phyloP scores from a whole-genome alignment of 2,888 invertebrate genomes.

The Escarpia spicata region DNA sequence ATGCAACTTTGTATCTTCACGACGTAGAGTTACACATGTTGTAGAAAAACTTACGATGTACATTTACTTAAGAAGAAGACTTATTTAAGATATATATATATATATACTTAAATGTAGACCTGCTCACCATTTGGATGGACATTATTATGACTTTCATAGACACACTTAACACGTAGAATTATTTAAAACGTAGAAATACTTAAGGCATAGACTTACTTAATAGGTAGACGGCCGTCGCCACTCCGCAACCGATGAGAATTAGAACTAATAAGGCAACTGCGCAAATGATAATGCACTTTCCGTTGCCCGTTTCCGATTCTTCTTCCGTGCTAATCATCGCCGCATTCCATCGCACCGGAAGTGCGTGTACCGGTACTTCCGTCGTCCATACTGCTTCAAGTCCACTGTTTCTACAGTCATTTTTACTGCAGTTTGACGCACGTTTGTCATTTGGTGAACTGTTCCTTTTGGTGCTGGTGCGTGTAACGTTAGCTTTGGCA shows the following conservation, averaged over 20 bases:
- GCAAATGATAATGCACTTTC: not conserved
- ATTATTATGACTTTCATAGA: too few species aligned
- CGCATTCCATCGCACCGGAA: constrained; percentile 10
- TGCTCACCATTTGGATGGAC: too few species aligned
- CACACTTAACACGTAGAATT: not conserved
- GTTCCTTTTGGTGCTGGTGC: not conserved
- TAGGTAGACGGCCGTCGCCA: not conserved
- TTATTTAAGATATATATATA: too few species aligned
- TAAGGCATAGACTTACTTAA: not conserved
- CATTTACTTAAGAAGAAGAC: too few species aligned
- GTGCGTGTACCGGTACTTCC: not conserved
- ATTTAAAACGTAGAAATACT: not conserved
- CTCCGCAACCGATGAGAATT: not conserved
- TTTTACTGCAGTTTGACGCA: not conserved
- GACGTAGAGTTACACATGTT: too few species aligned
- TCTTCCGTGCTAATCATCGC: not conserved
- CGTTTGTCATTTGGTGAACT: not conserved
- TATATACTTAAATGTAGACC: too few species aligned
- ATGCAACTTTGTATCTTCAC: too few species aligned
- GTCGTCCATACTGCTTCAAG: not conserved
- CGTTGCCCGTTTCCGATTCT: not conserved
- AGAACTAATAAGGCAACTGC: not conserved
- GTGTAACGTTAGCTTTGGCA: not conserved
- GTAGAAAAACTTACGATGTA: too few species aligned
- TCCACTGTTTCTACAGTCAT: not conserved